Conservation (phyloP, 2,797 vertebrate species). For the Sciurus vulgaris region DNA sequence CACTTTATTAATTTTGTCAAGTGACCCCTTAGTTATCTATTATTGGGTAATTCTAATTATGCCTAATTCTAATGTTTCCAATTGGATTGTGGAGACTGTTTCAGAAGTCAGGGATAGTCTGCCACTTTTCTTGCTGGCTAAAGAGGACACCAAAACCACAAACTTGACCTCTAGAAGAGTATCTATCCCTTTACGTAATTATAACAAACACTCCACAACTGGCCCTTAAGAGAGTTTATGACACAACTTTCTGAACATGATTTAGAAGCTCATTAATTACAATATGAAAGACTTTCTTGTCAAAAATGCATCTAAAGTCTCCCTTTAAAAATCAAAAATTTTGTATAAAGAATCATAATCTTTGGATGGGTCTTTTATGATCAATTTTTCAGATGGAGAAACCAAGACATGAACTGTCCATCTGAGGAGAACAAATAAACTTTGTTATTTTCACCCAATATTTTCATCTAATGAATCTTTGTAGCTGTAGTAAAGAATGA, state of each 20-base stretch:
- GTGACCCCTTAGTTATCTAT: background rate
- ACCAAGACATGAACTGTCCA: background rate
- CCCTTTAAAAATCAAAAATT: background rate
- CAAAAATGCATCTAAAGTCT: background rate
- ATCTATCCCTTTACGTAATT: background rate
- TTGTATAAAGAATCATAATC: background rate
- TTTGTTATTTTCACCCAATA: background rate
- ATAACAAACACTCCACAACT: background rate
- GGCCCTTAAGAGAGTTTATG: background rate
- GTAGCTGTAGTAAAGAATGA: background rate
- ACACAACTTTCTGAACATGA: background rate
- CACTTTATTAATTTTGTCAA: constrained; percentile 44
- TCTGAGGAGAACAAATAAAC: background rate
- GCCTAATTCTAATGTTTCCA: background rate
- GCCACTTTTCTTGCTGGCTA: background rate
- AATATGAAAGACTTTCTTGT: background rate
- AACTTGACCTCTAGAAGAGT: background rate
- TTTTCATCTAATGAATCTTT: background rate
- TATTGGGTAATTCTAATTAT: background rate
- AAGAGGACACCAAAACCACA: background rate
- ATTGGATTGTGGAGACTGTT: background rate
- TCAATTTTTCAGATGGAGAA: background rate
- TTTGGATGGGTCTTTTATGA: background rate
- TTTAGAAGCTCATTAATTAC: background rate
- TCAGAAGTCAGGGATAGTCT: constrained; percentile 15